A percentile compares a stretch with the other conserved stretches of the same genome.
phyloP scores from a whole-genome alignment of 2,888 invertebrate genomes.

The Ophion ventricosus region DNA sequence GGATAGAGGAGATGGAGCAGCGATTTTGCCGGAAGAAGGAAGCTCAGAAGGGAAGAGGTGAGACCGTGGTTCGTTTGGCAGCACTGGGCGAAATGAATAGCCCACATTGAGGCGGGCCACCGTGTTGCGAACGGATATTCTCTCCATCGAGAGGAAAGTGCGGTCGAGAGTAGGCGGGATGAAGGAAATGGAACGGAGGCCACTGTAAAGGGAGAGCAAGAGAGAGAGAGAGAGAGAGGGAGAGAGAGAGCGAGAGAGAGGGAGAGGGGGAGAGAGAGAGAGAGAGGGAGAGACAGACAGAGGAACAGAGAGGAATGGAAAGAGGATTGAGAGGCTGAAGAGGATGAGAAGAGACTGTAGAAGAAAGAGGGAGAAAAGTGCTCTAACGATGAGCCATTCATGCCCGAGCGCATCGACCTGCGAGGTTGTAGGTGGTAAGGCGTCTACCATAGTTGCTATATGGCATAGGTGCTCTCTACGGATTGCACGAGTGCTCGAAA shows the following conservation, averaged over 20 bases:
- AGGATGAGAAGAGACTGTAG: conserved; percentile 55
- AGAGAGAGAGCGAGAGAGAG: conserved; percentile 40
- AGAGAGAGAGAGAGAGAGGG: conserved; percentile 9
- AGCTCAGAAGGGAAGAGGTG: conserved; percentile 55
- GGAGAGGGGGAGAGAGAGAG: conserved; percentile 43
- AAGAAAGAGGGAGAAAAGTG: conserved; percentile 67
- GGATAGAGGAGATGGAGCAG: conserved; percentile 32
- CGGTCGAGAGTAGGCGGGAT: conserved; percentile 45
- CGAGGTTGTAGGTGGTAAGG: conserved; percentile 64
- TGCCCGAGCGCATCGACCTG: conserved; percentile 70
- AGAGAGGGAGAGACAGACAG: conserved; percentile 21
- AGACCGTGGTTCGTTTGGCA: conserved; percentile 68
- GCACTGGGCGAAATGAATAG: conserved; percentile 70
- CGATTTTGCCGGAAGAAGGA: conserved; percentile 56
- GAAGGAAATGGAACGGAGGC: conserved; percentile 46
- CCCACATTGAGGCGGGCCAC: conserved; percentile 66
- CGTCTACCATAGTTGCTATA: conserved; percentile 46
- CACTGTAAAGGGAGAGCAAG: conserved; percentile 34
- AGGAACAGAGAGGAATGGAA: conserved; percentile 26
- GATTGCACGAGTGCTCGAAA: conserved; percentile 52
- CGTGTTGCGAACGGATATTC: conserved; percentile 64
- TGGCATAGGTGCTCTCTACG: conserved; percentile 50
- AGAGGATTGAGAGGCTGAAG: conserved; percentile 52
- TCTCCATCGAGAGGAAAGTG: conserved; percentile 51
- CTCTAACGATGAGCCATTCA: conserved; percentile 75